A percentile compares a stretch with the other conserved stretches of the same genome.
Conservation (phyloP, 2,797 vertebrate species). For the Gobio occitaniae region DNA sequence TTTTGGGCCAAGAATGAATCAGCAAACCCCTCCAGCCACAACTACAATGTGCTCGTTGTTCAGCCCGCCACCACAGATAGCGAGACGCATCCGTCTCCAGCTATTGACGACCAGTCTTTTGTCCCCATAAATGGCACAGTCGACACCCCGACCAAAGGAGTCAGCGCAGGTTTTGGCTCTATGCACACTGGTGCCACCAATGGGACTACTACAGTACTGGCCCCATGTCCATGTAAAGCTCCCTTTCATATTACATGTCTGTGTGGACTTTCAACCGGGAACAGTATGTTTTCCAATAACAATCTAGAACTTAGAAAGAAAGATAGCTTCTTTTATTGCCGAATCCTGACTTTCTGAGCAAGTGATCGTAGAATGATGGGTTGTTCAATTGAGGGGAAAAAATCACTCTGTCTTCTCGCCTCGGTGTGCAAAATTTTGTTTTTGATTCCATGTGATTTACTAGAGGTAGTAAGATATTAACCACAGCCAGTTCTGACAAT, state of each 20-base stretch:
- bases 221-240: conserved; percentile 77
- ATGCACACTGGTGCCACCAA: conserved; percentile 51
- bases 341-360: conserved; percentile 57
- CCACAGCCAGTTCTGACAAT: conserved; percentile 47
- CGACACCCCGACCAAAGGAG: conserved; percentile 50
- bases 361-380: conserved; percentile 50
- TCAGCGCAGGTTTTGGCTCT: conserved; percentile 52
- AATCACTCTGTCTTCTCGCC: conserved; percentile 44
- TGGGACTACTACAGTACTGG: conserved; percentile 57
- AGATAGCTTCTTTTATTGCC: conserved; percentile 48
- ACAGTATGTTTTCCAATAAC: conserved; percentile 82
- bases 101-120: conserved; percentile 46
- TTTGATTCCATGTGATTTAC: conserved; percentile 50
- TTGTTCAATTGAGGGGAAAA: conserved; percentile 36
- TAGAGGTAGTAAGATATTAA: conserved; percentile 52
- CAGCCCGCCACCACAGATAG: conserved; percentile 56
- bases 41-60: conserved; percentile 56
- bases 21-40: conserved; percentile 52
- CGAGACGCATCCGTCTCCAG: conserved; percentile 48
- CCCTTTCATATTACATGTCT: conserved; percentile 77
- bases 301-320: conserved; percentile 73
- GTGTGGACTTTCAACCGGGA: conserved; percentile 79
- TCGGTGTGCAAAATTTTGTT: conserved; percentile 58
- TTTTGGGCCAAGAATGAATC: conserved; percentile 51
- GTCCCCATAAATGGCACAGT: conserved; percentile 60